Conservation (phyloP, 1,140 invertebrate species). For the Daktulosphaira vitifoliae region DNA sequence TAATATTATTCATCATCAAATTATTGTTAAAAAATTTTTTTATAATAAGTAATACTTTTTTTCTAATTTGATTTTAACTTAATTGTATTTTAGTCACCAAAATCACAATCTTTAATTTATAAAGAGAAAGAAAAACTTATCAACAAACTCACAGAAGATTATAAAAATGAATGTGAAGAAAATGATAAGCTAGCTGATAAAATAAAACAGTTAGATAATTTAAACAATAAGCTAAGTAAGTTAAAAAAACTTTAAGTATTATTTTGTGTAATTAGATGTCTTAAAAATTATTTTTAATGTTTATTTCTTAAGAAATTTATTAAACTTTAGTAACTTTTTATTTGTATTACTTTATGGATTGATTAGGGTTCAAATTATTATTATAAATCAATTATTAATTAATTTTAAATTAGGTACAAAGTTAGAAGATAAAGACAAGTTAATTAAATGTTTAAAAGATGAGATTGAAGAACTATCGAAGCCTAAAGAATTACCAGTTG, state of each 20-base stretch:
- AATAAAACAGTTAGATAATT: neutral
- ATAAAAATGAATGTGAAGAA: constrained; percentile 29
- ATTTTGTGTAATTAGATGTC: too few relatives aligned
- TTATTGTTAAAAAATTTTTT: too few relatives aligned
- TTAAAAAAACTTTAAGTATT: neutral
- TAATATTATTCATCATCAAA: too few relatives aligned
- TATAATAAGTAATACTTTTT: neutral
- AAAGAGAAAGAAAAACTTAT: constrained; percentile 28
- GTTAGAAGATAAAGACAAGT: constrained; percentile 25
- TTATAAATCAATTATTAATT: neutral
- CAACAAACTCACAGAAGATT: constrained; percentile 17
- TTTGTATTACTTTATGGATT: too few relatives aligned
- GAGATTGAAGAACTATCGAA: constrained; percentile 23
- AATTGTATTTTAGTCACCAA: constrained; percentile 15
- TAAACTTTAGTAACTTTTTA: too few relatives aligned
- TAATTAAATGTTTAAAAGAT: constrained; percentile 19
- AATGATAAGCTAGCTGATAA: constrained; percentile 13
- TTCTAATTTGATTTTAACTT: neutral
- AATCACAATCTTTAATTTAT: constrained; percentile 17
- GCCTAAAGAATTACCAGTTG: neutral
- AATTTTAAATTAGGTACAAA: neutral
- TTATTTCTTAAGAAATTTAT: too few relatives aligned
- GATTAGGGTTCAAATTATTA: too few relatives aligned
- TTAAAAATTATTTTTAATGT: too few relatives aligned
- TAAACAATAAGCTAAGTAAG: constrained; percentile 17